These are phyloP conservation scores for Lepisosteus oculatus DNA, from an alignment of 2,113 vertebrate species.

Conservation along the genomic window DNA sequence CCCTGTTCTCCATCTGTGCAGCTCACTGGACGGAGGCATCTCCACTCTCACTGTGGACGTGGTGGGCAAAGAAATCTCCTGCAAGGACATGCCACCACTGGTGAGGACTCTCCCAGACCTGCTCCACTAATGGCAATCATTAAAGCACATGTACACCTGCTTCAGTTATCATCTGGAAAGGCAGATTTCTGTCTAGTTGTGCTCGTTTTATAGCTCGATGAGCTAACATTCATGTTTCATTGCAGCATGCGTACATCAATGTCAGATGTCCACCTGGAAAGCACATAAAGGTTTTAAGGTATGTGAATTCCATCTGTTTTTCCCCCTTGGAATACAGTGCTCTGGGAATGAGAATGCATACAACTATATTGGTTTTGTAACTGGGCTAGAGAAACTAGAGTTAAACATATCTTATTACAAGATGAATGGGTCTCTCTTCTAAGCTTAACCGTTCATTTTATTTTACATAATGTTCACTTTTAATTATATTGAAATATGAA, in stretches of 20 bases:
- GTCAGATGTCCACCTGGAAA: conserved; percentile 15
- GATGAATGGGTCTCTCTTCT: too few species aligned
- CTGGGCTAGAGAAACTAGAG: too few species aligned
- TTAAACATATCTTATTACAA: too few species aligned
- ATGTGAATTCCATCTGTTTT: not conserved
- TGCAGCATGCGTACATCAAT: conserved; percentile 16
- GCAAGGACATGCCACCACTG: not conserved
- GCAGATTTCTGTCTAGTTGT: too few species aligned
- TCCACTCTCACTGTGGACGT: not conserved
- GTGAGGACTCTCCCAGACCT: not conserved
- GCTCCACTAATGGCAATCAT: not conserved
- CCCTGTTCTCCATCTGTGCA: not conserved
- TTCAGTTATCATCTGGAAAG: too few species aligned
- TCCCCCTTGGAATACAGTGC: not conserved
- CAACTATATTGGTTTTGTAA: too few species aligned
- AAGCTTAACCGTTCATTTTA: too few species aligned
- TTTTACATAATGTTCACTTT: too few species aligned
- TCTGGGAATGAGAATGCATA: too few species aligned
- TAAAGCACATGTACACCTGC: too few species aligned
- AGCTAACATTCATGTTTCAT: not conserved
- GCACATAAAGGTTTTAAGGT: conserved; percentile 13
- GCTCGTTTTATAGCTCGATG: too few species aligned
- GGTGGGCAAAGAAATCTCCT: not conserved
- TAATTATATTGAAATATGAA: too few species aligned
- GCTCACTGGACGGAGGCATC: not conserved